These are phyloP conservation scores for Hirundo rustica DNA, from an alignment of 2,797 vertebrate species.

Conservation along the genomic window DNA sequence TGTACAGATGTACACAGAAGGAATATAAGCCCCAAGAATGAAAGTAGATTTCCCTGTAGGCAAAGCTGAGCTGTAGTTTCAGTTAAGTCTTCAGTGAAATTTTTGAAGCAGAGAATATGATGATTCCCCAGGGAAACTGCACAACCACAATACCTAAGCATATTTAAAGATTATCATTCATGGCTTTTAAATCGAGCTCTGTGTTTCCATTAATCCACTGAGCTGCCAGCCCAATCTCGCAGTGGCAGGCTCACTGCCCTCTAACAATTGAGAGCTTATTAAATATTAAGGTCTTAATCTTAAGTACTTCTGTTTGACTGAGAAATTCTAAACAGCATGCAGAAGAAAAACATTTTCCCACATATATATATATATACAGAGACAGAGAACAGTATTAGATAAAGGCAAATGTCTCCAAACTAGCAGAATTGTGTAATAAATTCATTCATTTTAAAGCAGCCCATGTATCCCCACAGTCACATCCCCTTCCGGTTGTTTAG, in stretches of 20 bases:
- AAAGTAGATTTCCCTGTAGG: neutral
- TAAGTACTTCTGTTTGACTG: conserved; percentile 36
- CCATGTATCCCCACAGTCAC: neutral
- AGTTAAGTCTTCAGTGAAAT: conserved; percentile 4
- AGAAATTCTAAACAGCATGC: conserved; percentile 25
- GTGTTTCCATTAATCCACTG: conserved; percentile 61
- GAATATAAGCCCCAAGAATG: neutral
- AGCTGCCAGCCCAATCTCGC: conserved; percentile 48
- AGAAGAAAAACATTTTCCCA: conserved; percentile 11
- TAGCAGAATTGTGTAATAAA: neutral
- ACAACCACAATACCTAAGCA: conserved; percentile 36
- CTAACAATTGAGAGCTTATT: conserved; percentile 61
- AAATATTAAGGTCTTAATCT: conserved; percentile 68
- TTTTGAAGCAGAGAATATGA: conserved; percentile 3
- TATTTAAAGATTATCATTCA: conserved; percentile 64
- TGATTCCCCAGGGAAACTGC: neutral
- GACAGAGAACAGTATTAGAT: neutral
- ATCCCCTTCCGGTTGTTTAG: neutral
- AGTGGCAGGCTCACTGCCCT: neutral
- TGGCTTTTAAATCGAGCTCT: conserved; percentile 43
- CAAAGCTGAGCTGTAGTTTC: conserved; percentile 8
- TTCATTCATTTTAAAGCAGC: neutral
- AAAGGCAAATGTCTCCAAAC: neutral
- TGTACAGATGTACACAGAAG: neutral
- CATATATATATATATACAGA: neutral